Evolutionary conservation across 1,140 invertebrate genomes (phyloP), one percentile per base, ranked within the genome.

Genomic region (Yoshiicerus persimilis): DNA sequence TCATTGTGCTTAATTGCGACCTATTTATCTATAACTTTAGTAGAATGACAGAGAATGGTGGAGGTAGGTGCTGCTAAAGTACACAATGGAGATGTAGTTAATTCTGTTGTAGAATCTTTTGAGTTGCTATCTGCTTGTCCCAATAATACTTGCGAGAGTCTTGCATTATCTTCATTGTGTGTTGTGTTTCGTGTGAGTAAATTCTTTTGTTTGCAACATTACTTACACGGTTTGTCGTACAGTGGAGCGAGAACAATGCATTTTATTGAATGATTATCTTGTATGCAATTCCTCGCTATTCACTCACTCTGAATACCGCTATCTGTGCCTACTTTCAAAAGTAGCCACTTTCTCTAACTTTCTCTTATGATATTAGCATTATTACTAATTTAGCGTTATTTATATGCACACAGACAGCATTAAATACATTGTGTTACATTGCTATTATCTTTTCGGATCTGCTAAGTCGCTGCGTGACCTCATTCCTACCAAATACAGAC

Each of bases 1-100:
- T 88, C 87, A 88, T 84, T 88, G 84, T 88, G 84, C 66, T 88
- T 88, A 88, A 88, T 88, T 88, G 87, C 87, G 62, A 62, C 80
- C 34, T 70, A 70, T 88, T 88, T 66, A 88, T 77, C 80, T 87
- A 80, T 85, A 41, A 36, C 80, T 87, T 27, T 9, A 13, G 34
- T 20, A 20, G 39, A 47, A 85, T 64, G 84, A 47, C n/a, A 83
- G 23, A 83, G 16, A 56, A 56, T 83, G 23, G 34, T 23, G n/a
- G n/a, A 38, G 13, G 13, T 25, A 3, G 34, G 30, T 83, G 27
- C 77, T 25, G 9, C 13, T 70, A 10, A 5, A 32, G 10, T 30
- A 10, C 64, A 66, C 64, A 56, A 56, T 56, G 23, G 64, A 30
- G 27, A 10, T 32, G 25, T 70, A 70, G 13, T 70, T 70, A 70